A percentile compares a stretch with the other conserved stretches of the same genome.
These are phyloP conservation scores for Diadophis punctatus DNA, from an alignment of 2,113 vertebrate species.

Conservation along the genomic window DNA sequence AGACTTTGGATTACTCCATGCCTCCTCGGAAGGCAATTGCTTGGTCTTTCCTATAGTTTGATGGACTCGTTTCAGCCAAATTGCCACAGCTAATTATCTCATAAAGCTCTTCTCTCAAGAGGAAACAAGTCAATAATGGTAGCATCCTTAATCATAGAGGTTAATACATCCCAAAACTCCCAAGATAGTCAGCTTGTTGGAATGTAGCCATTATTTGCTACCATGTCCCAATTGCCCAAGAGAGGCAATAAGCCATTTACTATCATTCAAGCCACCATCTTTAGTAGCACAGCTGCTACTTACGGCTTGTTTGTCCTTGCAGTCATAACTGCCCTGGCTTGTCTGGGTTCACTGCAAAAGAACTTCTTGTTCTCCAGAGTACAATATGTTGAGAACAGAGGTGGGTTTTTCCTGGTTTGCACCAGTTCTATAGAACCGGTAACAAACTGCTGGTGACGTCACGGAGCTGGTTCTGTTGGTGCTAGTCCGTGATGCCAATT, in stretches of 20 bases:
- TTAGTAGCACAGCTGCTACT: neutral
- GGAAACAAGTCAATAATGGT: slow-evolving; percentile 53
- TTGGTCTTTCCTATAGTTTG: neutral
- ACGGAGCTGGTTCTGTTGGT: too few species aligned
- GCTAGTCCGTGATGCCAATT: too few species aligned
- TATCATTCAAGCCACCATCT: neutral
- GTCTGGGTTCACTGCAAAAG: neutral
- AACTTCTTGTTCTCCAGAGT: neutral
- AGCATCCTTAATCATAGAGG: slow-evolving; percentile 47
- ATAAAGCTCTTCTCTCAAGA: slow-evolving; percentile 45
- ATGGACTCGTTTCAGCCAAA: slow-evolving; percentile 29
- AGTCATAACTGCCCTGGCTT: neutral
- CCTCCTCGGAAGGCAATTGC: neutral
- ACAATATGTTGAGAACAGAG: neutral
- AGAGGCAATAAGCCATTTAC: slow-evolving; percentile 25
- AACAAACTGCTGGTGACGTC: too few species aligned
- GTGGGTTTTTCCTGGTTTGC: too few species aligned
- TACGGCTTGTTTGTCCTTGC: neutral
- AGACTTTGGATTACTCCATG: neutral
- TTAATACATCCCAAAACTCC: slow-evolving; percentile 58
- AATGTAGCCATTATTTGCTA: slow-evolving; percentile 38
- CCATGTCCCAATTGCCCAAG: slow-evolving; percentile 34
- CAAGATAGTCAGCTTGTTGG: slow-evolving; percentile 47
- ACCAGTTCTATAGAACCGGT: too few species aligned
- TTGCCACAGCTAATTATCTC: slow-evolving; percentile 54